Evolutionary conservation across 2,113 vertebrate genomes (phyloP).

Genomic region (Thinocorus orbignyianus): DNA sequence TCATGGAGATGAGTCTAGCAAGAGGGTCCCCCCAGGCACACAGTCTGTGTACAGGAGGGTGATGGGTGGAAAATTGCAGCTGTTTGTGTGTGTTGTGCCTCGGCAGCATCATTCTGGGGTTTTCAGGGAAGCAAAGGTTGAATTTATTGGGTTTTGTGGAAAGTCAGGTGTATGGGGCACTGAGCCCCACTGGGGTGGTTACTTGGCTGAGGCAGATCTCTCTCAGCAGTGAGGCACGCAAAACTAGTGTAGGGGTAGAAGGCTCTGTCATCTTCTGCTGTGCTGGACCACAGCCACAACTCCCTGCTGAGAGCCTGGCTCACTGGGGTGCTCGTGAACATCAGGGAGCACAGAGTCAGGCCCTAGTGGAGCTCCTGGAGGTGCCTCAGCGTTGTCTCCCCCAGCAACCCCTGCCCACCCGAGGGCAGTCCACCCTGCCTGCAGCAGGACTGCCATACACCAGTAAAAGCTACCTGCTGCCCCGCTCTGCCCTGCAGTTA

Average conservation of each 20-base stretch:
- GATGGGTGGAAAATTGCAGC: neutral
- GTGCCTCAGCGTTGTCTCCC: neutral
- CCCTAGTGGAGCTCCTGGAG: accelerated
- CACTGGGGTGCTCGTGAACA: neutral
- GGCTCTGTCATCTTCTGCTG: neutral
- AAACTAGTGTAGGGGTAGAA: neutral
- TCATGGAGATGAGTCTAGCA: neutral
- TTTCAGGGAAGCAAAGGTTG: neutral
- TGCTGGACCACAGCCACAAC: neutral
- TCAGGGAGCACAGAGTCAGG: accelerated
- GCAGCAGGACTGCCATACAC: too few relatives aligned
- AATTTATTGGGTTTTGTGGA: neutral
- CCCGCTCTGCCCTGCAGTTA: accelerated
- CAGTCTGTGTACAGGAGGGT: neutral
- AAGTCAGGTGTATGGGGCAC: neutral
- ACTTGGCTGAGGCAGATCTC: neutral
- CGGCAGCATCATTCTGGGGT: neutral
- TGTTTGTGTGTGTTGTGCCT: neutral
- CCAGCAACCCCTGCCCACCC: neutral
- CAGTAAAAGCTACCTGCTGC: neutral
- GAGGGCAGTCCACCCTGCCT: too few relatives aligned
- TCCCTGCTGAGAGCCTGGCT: neutral
- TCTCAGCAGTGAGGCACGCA: neutral
- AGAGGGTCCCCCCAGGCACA: neutral
- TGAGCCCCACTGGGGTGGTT: neutral